Evolutionary conservation across 2,113 vertebrate species (phyloP).

Genomic region (Excalfactoria chinensis): DNA sequence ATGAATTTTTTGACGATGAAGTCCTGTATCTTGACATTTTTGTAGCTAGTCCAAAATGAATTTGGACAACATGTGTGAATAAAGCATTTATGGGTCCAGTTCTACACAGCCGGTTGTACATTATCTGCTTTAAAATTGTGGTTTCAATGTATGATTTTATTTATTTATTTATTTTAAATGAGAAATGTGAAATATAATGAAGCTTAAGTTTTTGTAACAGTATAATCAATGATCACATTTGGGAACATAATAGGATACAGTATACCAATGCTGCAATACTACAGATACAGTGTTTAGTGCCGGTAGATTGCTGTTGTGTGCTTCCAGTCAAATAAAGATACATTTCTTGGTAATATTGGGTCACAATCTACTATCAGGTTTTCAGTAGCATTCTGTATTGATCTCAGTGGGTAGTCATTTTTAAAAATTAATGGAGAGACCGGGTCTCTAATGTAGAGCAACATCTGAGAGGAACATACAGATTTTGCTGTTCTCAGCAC

Average conservation of each 20-base stretch:
- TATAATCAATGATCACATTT: background rate
- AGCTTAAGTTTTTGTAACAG: background rate
- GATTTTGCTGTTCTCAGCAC: conserved; percentile 10
- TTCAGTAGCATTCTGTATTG: conserved; percentile 36
- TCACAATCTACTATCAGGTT: conserved; percentile 12
- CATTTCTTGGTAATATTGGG: conserved; percentile 25
- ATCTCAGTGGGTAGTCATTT: conserved; percentile 44
- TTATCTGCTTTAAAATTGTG: background rate
- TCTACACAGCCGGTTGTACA: background rate
- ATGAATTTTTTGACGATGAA: background rate
- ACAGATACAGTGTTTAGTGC: conserved; percentile 32
- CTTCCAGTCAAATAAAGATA: conserved; percentile 35
- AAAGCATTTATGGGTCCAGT: background rate
- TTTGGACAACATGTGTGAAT: background rate
- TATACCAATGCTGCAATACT: conserved; percentile 18
- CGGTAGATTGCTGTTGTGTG: conserved; percentile 5
- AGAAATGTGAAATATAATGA: background rate
- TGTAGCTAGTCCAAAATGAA: background rate
- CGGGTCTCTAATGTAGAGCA: conserved; percentile 14
- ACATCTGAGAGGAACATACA: background rate
- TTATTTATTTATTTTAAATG: background rate
- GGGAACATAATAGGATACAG: background rate
- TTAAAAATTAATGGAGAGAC: conserved; percentile 59
- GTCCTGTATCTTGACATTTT: background rate
- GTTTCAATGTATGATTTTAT: background rate